Evolutionary conservation across 1,140 invertebrate genomes (phyloP), one percentile per base, ranked within the genome.

Genomic region (Hycleus phaleratus): DNA sequence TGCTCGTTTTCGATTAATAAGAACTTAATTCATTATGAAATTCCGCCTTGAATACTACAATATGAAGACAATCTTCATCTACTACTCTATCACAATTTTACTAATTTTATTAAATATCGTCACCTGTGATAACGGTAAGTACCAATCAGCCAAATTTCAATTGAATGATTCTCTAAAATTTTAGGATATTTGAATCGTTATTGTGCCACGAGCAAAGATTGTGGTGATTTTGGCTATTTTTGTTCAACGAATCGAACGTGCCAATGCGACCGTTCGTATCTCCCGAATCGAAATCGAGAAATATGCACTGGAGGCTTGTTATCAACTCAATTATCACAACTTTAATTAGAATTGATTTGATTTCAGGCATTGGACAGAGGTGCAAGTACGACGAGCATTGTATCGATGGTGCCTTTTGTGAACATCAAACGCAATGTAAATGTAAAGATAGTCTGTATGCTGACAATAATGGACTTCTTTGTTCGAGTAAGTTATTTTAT

Each of bases 311-410:
- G 66, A 60, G 63, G 68, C 68, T 55, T 55, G 48, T 60, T 46
- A 9, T 26, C 12, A 46, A 12, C 42, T 49, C 54, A 38, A 49
- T 26, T 25, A 48, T 8, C 46, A 4, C 6, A n/a, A 39, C 11
- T 6, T 40, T 43, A 3, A 61, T n/a, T 43, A 45, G 7, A 12
- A 50, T 45, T 49, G 24, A 46, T 40, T 54, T 45, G 38, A 43
- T 62, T 60, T 32, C 38, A 70, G 68, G 62, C 26, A 53, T 70
- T 2, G 61, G 62, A 39, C 59, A 69, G 57, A 62, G 49, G 39
- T 70, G 68, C 44, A 45, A 59, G 10, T 69, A 70, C 50, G 68
- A 70, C 49, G 65, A 68, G 52, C 65, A 70, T 40, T 70, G 68
- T 44, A 66, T 70, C 12, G 66, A 68, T 26, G 67, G 65, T 11